phyloP scores from a whole-genome alignment of 2,888 invertebrate species.

The Ennomos erosarius region DNA sequence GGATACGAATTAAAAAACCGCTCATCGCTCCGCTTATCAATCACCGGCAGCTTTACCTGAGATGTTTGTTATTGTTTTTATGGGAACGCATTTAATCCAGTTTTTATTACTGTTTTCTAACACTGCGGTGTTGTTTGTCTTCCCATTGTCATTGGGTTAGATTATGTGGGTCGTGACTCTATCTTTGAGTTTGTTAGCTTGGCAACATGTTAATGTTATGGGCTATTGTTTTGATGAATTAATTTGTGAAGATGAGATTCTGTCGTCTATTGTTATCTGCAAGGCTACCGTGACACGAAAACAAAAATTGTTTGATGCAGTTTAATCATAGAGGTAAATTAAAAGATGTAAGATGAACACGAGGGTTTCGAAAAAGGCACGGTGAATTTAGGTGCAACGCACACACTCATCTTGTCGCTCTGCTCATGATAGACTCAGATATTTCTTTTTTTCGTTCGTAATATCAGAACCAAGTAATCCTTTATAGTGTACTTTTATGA shows the following conservation, averaged over 20 bases:
- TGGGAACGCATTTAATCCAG: constrained; percentile 37
- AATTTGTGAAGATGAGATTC: neutral
- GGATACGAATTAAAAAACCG: neutral
- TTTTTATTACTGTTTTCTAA: constrained; percentile 35
- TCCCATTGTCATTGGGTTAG: constrained; percentile 28
- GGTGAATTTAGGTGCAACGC: too few relatives aligned
- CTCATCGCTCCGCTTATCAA: constrained; percentile 12
- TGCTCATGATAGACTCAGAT: too few relatives aligned
- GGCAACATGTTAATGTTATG: constrained; percentile 8
- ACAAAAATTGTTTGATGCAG: too few relatives aligned
- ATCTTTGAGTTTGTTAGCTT: constrained; percentile 6
- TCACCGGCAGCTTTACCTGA: neutral
- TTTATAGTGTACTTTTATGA: too few relatives aligned
- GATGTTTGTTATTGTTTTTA: constrained; percentile 41
- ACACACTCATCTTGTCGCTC: too few relatives aligned
- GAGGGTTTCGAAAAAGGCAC: too few relatives aligned
- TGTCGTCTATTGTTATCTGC: too few relatives aligned
- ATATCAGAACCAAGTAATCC: too few relatives aligned
- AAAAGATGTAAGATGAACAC: too few relatives aligned
- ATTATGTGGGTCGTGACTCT: constrained; percentile 20
- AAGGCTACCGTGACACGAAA: too few relatives aligned
- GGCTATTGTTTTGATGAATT: constrained; percentile 3
- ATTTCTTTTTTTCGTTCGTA: too few relatives aligned
- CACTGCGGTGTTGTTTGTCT: constrained; percentile 25
- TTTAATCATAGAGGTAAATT: too few relatives aligned